Evolutionary conservation across 2,888 invertebrate genomes (phyloP).

Genomic region (Drosophila helvetica): DNA sequence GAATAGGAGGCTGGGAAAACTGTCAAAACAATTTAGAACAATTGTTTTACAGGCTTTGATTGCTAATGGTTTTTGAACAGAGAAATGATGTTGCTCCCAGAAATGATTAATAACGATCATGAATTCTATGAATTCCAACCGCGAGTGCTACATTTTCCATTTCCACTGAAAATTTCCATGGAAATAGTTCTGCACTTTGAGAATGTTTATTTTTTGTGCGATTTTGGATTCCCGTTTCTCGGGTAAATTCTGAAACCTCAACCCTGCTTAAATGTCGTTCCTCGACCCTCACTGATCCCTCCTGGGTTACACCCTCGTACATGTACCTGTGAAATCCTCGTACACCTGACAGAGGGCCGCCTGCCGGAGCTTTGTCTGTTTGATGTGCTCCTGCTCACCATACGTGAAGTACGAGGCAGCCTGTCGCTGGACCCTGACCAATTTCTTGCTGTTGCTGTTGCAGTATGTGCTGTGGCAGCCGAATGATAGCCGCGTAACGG

Average conservation of each 20-base stretch:
- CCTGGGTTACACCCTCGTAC: conserved; percentile 9
- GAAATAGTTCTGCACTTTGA: background rate
- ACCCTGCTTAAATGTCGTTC: background rate
- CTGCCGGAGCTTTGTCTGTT: conserved; percentile 57
- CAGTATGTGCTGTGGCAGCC: conserved; percentile 4
- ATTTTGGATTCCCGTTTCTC: background rate
- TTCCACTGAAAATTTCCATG: background rate
- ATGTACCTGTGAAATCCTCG: conserved; percentile 73
- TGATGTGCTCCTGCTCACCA: conserved; percentile 49
- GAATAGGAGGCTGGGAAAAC: background rate
- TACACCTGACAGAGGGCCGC: conserved; percentile 69
- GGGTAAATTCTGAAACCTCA: background rate
- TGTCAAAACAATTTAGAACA: background rate
- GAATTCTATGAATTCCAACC: conserved; percentile 12
- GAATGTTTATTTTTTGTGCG: background rate
- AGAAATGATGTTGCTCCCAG: background rate
- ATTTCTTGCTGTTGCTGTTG: conserved; percentile 39
- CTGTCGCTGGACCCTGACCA: conserved; percentile 63
- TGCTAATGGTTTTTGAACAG: background rate
- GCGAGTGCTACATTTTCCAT: background rate
- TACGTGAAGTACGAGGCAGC: conserved; percentile 65
- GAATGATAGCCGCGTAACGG: conserved; percentile 38
- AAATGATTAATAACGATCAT: background rate
- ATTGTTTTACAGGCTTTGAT: background rate
- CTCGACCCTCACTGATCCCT: conserved; percentile 8